These are phyloP conservation scores for Podarcis raffonei DNA, from an alignment of 2,113 vertebrate genomes.

Conservation along the genomic window DNA sequence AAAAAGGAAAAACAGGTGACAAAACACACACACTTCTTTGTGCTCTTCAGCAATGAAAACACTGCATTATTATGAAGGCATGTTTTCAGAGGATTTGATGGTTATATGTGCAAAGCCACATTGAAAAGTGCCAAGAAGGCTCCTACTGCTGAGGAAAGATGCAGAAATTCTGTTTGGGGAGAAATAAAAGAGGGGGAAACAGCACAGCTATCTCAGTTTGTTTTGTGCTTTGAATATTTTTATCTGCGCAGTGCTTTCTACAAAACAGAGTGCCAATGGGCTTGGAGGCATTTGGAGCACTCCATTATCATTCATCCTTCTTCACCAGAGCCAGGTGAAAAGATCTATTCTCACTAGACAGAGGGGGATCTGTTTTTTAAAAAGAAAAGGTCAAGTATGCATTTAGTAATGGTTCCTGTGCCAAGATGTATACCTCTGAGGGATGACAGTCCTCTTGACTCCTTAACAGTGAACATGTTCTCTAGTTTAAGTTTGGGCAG, in stretches of 20 bases:
- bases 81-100: not conserved
- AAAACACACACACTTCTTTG: not conserved
- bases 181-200: not conserved
- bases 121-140: not conserved
- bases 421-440: not conserved
- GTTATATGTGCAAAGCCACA: not conserved
- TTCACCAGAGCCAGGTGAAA: not conserved
- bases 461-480: not conserved
- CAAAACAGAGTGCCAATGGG: not conserved
- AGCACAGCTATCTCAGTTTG: accelerated
- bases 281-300: accelerated
- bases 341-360: not conserved
- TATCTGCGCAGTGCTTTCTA: not conserved
- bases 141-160: not conserved
- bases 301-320: not conserved
- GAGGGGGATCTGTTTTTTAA: not conserved
- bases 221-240: not conserved
- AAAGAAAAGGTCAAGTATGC: not conserved
- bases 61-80: not conserved
- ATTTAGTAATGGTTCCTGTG: not conserved
- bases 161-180: not conserved
- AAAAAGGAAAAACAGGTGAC: not conserved
- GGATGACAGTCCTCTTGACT: not conserved
- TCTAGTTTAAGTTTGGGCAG: not conserved
- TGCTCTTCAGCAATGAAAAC: not conserved